Evolutionary conservation across 1,140 invertebrate species (phyloP).

Genomic region (Lucilia sericata): DNA sequence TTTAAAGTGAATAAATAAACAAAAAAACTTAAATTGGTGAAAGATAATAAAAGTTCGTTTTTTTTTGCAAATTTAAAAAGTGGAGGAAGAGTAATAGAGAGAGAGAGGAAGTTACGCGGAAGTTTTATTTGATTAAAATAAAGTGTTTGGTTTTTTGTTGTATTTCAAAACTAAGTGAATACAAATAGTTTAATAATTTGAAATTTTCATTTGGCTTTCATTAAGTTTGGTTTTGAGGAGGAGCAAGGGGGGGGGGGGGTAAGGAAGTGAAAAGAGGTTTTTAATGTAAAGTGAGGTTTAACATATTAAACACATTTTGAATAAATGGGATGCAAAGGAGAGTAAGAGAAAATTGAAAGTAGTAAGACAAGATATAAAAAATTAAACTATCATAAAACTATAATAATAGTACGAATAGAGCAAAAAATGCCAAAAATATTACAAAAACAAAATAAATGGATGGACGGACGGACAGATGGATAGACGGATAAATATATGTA

Average conservation of each 20-base stretch:
- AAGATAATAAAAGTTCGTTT: neutral
- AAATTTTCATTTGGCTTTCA: too few relatives aligned
- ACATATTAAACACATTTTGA: neutral
- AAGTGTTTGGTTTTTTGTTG: neutral
- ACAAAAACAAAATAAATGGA: neutral
- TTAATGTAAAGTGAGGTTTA: neutral
- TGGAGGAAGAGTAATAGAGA: too few relatives aligned
- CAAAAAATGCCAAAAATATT: neutral
- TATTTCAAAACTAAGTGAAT: neutral
- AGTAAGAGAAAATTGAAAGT: constrained; percentile 26
- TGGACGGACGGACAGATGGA: too few relatives aligned
- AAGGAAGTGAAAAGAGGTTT: neutral
- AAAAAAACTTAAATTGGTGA: neutral
- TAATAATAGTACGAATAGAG: too few relatives aligned
- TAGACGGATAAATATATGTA: too few relatives aligned
- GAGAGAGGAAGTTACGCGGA: constrained; percentile 40
- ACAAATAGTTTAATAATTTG: too few relatives aligned
- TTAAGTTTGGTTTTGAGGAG: neutral
- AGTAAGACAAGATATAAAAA: constrained; percentile 21
- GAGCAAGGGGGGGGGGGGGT: neutral
- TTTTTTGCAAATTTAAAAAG: constrained; percentile 23
- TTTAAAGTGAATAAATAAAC: too few relatives aligned
- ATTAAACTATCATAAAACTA: neutral
- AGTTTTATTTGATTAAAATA: constrained; percentile 33
- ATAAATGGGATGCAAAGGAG: neutral